Evolutionary conservation across 2,888 invertebrate genomes (phyloP).

Genomic region (Chloroclystis v-ata): DNA sequence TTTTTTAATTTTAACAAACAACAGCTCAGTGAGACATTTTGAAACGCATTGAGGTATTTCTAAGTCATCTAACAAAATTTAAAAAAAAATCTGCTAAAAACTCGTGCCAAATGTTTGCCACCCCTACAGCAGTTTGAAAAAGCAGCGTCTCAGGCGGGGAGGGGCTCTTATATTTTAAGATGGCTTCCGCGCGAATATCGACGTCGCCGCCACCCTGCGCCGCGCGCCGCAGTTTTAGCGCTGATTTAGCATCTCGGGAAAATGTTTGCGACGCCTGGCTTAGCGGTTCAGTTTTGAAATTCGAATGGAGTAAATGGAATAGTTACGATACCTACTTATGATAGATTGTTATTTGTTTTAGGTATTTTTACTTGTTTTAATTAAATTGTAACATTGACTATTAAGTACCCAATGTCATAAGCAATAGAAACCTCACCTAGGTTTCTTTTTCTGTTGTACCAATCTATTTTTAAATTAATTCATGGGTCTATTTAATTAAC

Average conservation of each 20-base stretch:
- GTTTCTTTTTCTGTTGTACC: too few relatives aligned
- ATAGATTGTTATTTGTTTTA: not conserved
- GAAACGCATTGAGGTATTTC: too few relatives aligned
- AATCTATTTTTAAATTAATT: too few relatives aligned
- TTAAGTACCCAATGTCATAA: too few relatives aligned
- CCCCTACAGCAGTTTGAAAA: constrained; percentile 60
- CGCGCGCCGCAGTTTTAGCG: constrained; percentile 47
- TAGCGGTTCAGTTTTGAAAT: not conserved
- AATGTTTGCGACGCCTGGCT: constrained; percentile 18
- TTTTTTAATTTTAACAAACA: too few relatives aligned
- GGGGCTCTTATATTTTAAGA: constrained; percentile 73
- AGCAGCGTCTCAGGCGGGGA: constrained; percentile 65
- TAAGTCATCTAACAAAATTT: not conserved
- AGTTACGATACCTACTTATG: not conserved
- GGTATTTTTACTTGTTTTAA: too few relatives aligned
- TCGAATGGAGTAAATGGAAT: not conserved
- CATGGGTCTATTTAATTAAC: too few relatives aligned
- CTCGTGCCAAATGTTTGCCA: constrained; percentile 52
- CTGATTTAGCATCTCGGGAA: constrained; percentile 38
- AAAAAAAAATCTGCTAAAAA: not conserved
- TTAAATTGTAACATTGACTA: too few relatives aligned
- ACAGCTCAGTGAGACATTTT: too few relatives aligned
- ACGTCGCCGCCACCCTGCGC: constrained; percentile 50
- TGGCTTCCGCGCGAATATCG: constrained; percentile 76
- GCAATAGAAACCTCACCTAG: too few relatives aligned